Evolutionary conservation across 2,113 vertebrate genomes (phyloP), one percentile per base, ranked within the genome.

Genomic region (Sylvietta virens): DNA sequence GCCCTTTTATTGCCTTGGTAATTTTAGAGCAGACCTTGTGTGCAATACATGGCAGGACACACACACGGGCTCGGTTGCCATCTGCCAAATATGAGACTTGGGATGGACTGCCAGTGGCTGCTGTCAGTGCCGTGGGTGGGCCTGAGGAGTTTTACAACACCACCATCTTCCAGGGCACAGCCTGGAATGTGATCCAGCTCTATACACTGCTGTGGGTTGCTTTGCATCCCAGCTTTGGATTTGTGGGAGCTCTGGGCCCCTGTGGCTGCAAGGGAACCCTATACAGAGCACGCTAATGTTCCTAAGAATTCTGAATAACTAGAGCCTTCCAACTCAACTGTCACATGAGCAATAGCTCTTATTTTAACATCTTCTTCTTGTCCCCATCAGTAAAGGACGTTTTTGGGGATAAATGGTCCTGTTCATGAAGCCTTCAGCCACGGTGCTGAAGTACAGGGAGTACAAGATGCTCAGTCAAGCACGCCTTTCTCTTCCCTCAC

Each of bases 301-400:
- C 7, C 44, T 39, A 37, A 40, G 54, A 70, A 39, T 9, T 44
- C 33, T 23, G 42, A 58, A 30, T 30, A 72, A 54, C 2, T 35
- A 23, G 9, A 30, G 6, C 27, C n/a, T 92, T 88, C 23, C 26
- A 58, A 76, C 7, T 39, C 27, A 37, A 8, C 7, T 62, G 44
- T 33, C 20, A 45, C 9, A 10, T 8, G 8, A 79, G 24, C 0
- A 1, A 30, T 28, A 24, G 7, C 30, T 92, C 31, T 65, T 51
- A 58, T 27, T 81, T 86, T 53, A 70, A 37, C 19, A 26, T 45
- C 7, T 47, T 6, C 51, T 88, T 72, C n/a, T 70, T 78, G 28
- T 73, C 11, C n/a, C 13, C 3, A 5, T 40, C 1, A 3, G 12
- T 64, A 67, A 76, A 60, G 11, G 14, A 35, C 1, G 0, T 27